Base-by-base conservation (phyloP, 2,797 vertebrate genomes). In the Falco novaeseelandiae region DNA sequence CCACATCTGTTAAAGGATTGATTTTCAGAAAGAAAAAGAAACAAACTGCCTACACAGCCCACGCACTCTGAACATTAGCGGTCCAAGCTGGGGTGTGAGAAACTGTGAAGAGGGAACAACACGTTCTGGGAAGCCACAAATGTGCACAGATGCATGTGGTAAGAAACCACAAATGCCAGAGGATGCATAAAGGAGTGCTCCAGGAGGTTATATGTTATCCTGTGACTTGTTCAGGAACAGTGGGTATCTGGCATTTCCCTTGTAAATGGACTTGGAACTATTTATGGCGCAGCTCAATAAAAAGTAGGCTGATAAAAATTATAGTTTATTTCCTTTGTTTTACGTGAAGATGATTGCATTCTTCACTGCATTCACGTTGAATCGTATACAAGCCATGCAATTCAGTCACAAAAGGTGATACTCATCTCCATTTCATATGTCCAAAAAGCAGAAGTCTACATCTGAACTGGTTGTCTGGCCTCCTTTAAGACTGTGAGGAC, bases 401-500 rank as follows among this genome's bases (percentile, higher is more conserved):
- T 38, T 76, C 58, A 90, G 85, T n/a, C 80, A 87, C 52, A 92
- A 85, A 83, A 89, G n/a, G 51, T 91, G 87, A 95, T 67, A 71
- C 36, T 59, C 3, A 1, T 85, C 77, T 87, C 86, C 57, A 93
- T 92, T 96, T 96, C 81, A n/a, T 67, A 83, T 42, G 12, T 67
- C 72, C 44, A 21, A 61, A 91, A 91, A 89, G 52, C 44, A 80
- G 74, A 90, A 93, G 36, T 58, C 84, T 94, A 57, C 69, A 80
- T 69, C 65, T 91, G 65, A 69, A 74, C 49, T 65, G 44, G 71
- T 91, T 87, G 89, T 87, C 92, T 95, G 94, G 76, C 61, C 74
- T 92, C 69, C 89, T 95, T 96, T 93, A 92, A 83, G 89, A 44
- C 63, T 65, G 59, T 88, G 76, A 79, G 89, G 91, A 95, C 84